Base-by-base conservation (phyloP, 1,140 invertebrate genomes). In the Nebria ingens region DNA sequence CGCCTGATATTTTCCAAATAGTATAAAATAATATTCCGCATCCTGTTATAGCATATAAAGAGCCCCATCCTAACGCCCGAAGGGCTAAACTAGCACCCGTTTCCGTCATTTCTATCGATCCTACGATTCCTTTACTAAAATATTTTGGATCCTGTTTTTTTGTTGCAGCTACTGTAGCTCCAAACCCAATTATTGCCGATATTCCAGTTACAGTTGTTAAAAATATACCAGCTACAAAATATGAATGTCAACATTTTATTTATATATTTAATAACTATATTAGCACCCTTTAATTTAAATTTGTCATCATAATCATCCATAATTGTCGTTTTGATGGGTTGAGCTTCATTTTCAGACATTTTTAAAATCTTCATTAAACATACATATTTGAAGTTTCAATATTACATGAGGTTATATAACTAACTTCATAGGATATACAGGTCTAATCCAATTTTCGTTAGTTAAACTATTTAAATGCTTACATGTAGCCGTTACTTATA, bases 1-100 rank as follows among this genome's bases (percentile, higher is more conserved):
- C 91, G 58, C 91, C 92, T 23, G 89, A 84, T 4, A 92, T 62
- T 75, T 94, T 95, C 89, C 91, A 96, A 55, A 94, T 81, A 11
- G 80, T 79, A 72, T 85, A 93, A 68, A 85, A 89, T 54, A 95
- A 72, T 49, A 89, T 65, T 12, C 87, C 79, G 60, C 90, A 89
- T 11, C 91, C 91, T 29, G 84, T 75, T 13, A 92, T 75, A 0
- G 93, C 88, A 72, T 91, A 93, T 1, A 93, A 63, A 2, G 89
- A 89, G 1, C 91, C 93, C 85, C 87, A 89, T 19, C 84, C 86
- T 1, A 97, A 73, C 1, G 93, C 93, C 66, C 87, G 72, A 23
- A 91, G 56, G 1, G 92, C 92, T 56, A 95, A 73, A 2, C 82
- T 75, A 2, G 82, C 80, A 15, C 91, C 91, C 58, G 82, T 83